phyloP scores from a whole-genome alignment of 92 coral and sea anemone species.

The Epizoanthus ramosus region DNA sequence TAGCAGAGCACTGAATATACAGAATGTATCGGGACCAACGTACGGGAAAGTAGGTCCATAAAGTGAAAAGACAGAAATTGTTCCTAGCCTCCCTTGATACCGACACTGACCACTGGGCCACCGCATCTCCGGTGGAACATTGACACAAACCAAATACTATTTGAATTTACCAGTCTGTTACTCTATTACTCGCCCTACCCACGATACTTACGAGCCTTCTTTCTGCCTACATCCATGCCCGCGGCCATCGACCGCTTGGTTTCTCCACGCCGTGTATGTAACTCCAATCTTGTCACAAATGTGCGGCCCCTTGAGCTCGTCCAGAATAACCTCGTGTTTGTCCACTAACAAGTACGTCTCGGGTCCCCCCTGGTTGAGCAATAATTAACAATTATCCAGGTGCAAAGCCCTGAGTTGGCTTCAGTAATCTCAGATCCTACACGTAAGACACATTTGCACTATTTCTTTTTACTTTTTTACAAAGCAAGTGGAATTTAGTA shows the following conservation, averaged over 20 bases:
- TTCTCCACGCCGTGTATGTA: conserved; percentile 83
- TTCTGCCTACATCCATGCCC: conserved; percentile 76
- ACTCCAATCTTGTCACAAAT: conserved; percentile 96
- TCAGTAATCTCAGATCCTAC: too few species aligned
- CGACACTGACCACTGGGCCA: background rate
- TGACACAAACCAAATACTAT: too few species aligned
- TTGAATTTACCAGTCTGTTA: too few species aligned
- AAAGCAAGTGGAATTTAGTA: too few species aligned
- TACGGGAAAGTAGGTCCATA: too few species aligned
- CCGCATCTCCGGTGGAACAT: too few species aligned
- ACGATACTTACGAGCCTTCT: conserved; percentile 65
- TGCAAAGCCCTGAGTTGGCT: too few species aligned
- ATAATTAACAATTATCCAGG: background rate
- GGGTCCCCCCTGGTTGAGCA: conserved; percentile 70
- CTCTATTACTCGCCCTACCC: background rate
- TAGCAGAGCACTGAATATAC: too few species aligned
- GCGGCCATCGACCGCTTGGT: conserved; percentile 83
- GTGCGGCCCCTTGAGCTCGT: conserved; percentile 79
- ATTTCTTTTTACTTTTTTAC: too few species aligned
- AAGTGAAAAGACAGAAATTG: background rate
- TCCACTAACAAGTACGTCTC: conserved; percentile 76
- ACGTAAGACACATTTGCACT: too few species aligned
- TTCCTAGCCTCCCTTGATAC: conserved; percentile 13
- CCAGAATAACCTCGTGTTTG: conserved; percentile 79
- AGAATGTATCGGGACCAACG: too few species aligned